Evolutionary conservation across 1,140 invertebrate genomes (phyloP).

Genomic region (Cotesia typhae): DNA sequence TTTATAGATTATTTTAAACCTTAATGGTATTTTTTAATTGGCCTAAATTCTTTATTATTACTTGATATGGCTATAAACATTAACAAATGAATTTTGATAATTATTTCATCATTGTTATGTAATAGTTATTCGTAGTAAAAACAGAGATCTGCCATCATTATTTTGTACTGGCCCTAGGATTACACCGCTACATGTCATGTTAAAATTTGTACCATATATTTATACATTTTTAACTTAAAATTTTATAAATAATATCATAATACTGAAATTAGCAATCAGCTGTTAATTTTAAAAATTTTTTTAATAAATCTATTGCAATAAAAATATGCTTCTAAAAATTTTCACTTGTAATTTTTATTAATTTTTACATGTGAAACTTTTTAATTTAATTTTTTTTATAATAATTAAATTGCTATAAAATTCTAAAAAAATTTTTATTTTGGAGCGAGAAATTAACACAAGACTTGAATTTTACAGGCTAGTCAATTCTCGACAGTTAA

Average conservation of each 20-base stretch:
- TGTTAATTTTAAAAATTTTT: too few relatives aligned
- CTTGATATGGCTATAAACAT: neutral
- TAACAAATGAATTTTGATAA: constrained; percentile 9
- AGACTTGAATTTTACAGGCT: constrained; percentile 65
- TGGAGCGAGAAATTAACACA: constrained; percentile 20
- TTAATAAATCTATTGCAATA: too few relatives aligned
- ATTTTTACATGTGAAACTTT: too few relatives aligned
- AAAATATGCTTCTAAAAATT: too few relatives aligned
- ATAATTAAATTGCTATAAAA: too few relatives aligned
- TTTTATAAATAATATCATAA: too few relatives aligned
- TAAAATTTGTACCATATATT: neutral
- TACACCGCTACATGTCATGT: constrained; percentile 18
- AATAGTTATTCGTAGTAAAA: constrained; percentile 48
- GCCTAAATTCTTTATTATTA: constrained; percentile 10
- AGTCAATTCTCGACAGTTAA: constrained; percentile 73
- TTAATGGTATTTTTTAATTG: neutral
- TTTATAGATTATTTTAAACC: constrained; percentile 10
- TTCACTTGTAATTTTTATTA: too few relatives aligned
- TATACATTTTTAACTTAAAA: constrained; percentile 5
- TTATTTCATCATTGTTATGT: constrained; percentile 47
- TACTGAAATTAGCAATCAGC: too few relatives aligned
- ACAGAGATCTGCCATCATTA: constrained; percentile 55
- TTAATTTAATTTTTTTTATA: too few relatives aligned
- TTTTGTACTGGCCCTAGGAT: constrained; percentile 14
- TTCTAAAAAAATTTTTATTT: neutral